These are phyloP conservation scores for Lamproptera curius DNA, from an alignment of 2,888 invertebrate species.

Conservation along the genomic window DNA sequence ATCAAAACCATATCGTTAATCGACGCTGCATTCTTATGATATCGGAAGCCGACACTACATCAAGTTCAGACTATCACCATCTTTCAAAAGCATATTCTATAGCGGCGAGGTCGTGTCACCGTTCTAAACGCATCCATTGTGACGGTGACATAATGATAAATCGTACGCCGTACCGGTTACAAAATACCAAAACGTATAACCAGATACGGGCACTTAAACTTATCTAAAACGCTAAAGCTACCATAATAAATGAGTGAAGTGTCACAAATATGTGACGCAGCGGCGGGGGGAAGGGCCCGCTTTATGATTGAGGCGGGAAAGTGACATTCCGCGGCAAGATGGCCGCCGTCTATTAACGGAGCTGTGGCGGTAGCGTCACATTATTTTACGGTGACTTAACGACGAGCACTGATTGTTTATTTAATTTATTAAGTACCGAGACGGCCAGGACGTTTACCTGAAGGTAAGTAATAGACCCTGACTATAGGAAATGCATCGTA, in stretches of 20 bases:
- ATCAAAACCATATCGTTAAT: too few relatives aligned
- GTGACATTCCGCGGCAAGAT: constrained; percentile 53
- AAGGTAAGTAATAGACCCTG: too few relatives aligned
- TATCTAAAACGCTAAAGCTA: constrained; percentile 6
- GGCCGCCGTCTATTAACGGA: constrained; percentile 17
- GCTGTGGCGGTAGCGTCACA: not conserved
- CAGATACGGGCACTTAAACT: not conserved
- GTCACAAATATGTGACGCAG: constrained; percentile 49
- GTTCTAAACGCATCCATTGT: not conserved
- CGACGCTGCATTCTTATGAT: too few relatives aligned
- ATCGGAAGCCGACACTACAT: too few relatives aligned
- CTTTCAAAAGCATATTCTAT: too few relatives aligned
- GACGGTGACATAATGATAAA: constrained; percentile 9
- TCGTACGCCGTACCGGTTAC: not conserved
- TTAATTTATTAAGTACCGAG: too few relatives aligned
- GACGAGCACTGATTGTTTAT: too few relatives aligned
- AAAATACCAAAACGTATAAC: not conserved
- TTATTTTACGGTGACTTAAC: not conserved
- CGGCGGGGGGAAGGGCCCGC: constrained; percentile 41
- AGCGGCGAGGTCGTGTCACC: not conserved
- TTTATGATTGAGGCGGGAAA: constrained; percentile 51
- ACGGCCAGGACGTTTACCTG: too few relatives aligned
- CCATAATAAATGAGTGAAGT: constrained; percentile 15
- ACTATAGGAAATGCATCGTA: too few relatives aligned
- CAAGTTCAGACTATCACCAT: too few relatives aligned